phyloP scores from a whole-genome alignment of 2,888 invertebrate species.

The Cryptocheilus praepositus region DNA sequence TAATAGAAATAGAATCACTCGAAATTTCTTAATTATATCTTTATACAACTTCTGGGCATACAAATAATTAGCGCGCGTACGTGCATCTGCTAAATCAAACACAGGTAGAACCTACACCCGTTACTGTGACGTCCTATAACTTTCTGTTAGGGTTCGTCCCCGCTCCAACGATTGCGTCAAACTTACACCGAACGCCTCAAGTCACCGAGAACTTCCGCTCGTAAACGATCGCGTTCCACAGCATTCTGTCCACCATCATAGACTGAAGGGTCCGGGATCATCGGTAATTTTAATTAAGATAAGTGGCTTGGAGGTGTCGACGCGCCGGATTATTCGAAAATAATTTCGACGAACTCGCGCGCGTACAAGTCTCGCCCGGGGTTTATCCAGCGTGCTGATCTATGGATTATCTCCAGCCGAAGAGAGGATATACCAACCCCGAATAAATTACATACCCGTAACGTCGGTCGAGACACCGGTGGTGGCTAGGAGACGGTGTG shows the following conservation, averaged over 20 bases:
- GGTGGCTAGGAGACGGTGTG: neutral
- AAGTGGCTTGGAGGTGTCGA: conserved; percentile 33
- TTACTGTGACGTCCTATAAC: conserved; percentile 8
- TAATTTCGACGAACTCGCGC: conserved; percentile 12
- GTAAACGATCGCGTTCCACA: too few relatives aligned
- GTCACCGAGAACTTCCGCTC: too few relatives aligned
- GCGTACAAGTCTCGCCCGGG: conserved; percentile 32
- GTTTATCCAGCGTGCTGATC: conserved; percentile 42
- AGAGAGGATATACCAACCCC: conserved; percentile 39
- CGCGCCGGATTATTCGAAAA: conserved; percentile 47
- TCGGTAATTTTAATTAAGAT: conserved; percentile 41
- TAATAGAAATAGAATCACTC: too few relatives aligned
- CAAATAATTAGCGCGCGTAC: too few relatives aligned
- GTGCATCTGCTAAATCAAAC: too few relatives aligned
- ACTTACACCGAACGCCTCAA: too few relatives aligned
- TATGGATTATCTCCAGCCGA: conserved; percentile 51
- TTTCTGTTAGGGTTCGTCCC: too few relatives aligned
- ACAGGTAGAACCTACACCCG: too few relatives aligned
- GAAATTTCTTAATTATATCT: too few relatives aligned
- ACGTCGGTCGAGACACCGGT: conserved; percentile 45
- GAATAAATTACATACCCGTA: conserved; percentile 66
- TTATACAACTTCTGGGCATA: too few relatives aligned
- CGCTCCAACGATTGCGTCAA: neutral
- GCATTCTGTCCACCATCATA: too few relatives aligned
- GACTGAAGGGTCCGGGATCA: neutral